phyloP scores from a whole-genome alignment of 37 sponge, comb jelly and placozoan species.

The Spongilla lacustris region DNA sequence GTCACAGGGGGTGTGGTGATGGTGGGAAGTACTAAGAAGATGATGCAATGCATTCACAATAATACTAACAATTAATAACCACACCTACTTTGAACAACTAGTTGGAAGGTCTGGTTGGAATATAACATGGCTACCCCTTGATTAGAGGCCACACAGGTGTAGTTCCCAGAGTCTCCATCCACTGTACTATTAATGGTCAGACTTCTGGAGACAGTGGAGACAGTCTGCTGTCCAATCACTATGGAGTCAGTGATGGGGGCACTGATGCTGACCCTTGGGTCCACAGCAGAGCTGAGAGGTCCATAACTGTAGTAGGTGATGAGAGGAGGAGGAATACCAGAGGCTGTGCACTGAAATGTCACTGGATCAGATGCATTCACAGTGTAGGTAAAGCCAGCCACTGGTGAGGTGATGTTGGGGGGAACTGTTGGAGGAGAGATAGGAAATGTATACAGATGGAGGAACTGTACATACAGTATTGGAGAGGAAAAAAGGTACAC shows the following conservation, averaged over 20 bases:
- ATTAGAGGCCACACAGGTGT: conserved; percentile 60
- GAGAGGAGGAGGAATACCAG: conserved; percentile 67
- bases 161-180: conserved; percentile 55
- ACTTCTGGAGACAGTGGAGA: neutral
- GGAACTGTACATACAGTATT: too few species aligned
- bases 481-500: neutral
- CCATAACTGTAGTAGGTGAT: conserved; percentile 48
- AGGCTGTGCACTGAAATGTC: conserved; percentile 59
- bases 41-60: neutral
- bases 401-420: neutral
- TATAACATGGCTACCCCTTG: neutral
- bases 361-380: conserved; percentile 39
- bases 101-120: conserved; percentile 18
- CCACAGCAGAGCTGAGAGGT: neutral
- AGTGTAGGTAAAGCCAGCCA: neutral
- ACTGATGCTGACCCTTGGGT: neutral
- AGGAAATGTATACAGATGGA: too few species aligned
- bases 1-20: neutral
- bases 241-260: neutral
- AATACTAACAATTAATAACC: neutral
- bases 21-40: neutral
- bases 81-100: conserved; percentile 30
- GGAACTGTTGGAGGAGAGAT: neutral
- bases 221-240: neutral
- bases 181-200: neutral